phyloP scores from a whole-genome alignment of 1,140 invertebrate genomes.

The Pemphigus obesinymphae region DNA sequence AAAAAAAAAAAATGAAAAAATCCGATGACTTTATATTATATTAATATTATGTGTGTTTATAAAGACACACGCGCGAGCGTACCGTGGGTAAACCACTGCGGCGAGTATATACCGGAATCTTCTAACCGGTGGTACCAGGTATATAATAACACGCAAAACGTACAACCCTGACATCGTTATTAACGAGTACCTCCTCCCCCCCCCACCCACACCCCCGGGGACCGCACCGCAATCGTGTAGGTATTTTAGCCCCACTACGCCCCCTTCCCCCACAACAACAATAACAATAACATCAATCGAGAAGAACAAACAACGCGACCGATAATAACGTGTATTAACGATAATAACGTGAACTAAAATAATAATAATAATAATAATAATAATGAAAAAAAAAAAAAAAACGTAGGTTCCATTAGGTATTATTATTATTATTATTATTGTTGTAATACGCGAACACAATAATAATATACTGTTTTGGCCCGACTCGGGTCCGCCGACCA shows the following conservation, averaged over 20 bases:
- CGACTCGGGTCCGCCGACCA: not conserved
- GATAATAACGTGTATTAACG: not conserved
- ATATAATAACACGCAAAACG: conserved; percentile 26
- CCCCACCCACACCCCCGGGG: not conserved
- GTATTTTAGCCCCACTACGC: not conserved
- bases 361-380: not conserved
- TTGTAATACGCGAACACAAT: too few species aligned
- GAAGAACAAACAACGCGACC: not conserved
- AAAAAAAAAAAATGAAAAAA: not conserved
- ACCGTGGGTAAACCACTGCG: too few species aligned
- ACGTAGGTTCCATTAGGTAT: not conserved
- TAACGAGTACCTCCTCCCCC: conserved; percentile 10
- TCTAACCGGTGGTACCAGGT: not conserved
- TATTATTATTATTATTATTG: not conserved
- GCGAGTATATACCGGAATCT: too few species aligned
- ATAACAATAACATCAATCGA: too few species aligned
- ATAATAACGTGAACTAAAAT: not conserved
- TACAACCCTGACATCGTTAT: conserved; percentile 29
- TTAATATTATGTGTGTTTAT: not conserved
- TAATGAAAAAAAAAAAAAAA: not conserved
- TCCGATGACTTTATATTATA: conserved; percentile 23
- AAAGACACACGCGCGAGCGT: not conserved
- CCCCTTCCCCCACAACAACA: too few species aligned
- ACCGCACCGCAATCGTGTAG: not conserved
- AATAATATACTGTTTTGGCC: too few species aligned